Evolutionary conservation across 1,140 invertebrate species (phyloP), one percentile per base, ranked within the genome.

Genomic region (Trichonephila clavipes): DNA sequence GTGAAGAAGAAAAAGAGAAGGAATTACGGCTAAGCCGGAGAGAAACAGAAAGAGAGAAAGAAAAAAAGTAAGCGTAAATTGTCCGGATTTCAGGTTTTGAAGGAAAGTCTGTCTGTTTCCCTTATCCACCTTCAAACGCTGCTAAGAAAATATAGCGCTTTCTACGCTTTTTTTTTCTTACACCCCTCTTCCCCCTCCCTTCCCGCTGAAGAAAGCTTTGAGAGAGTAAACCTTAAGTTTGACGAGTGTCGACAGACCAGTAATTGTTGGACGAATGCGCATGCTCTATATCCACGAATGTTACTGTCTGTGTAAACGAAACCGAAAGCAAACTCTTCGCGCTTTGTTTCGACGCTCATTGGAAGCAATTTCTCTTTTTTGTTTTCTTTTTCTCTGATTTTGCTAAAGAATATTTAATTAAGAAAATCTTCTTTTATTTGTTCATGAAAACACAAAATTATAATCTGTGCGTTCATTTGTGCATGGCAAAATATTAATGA

Each of bases 21-120:
- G 28, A 72, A 77, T 77, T 34, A 77, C 28, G 6, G 72, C 34
- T 5, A 77, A 40, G 6, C 24, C 34, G 34, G 72, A 40, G 72
- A 64, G 51, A 69, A 8, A 66, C 64, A 66, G 64, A 66, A 66
- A 66, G 64, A 66, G 69, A 28, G 69, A 77, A 18, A 28, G 28
- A 34, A 77, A 40, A 40, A 40, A 77, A 77, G 14, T 14, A 1
- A 4, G 28, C 72, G 72, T 77, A 77, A 77, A 77, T 77, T 77
- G 72, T 77, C 14, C 34, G 72, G 72, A 77, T 77, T 77, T 77
- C 72, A 77, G 72, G 72, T 77, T 77, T 77, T 77, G 34, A 77
- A 77, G 72, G 72, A 77, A 77, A 77, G 72, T 77, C 28, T 77
- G 72, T 28, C 72, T 77, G 10, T 77, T 34, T 77, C 16, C 12